Percentiles rank a stretch among this genome's conserved stretches.
Conservation (phyloP, 2,797 vertebrate genomes). For the Amphiprion clarkii region DNA sequence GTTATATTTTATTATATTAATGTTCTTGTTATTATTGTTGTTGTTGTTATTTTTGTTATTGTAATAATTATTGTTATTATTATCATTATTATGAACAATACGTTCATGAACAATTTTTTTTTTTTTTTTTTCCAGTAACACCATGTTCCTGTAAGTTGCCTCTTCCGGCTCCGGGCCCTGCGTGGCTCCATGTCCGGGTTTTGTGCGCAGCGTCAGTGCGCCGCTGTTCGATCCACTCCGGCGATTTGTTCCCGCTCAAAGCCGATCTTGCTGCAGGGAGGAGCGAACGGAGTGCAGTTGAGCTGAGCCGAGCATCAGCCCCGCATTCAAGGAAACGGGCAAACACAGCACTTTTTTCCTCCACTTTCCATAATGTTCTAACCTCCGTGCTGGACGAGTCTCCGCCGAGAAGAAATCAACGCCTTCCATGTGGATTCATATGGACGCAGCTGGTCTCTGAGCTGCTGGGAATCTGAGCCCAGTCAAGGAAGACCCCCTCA, state of each 20-base stretch:
- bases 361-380: slow-evolving; percentile 55
- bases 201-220: slow-evolving; percentile 30
- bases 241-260: slow-evolving; percentile 72
- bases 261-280: slow-evolving; percentile 88
- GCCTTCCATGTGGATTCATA: slow-evolving; percentile 24
- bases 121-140: too few relatives aligned
- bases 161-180: background rate
- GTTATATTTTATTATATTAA: too few relatives aligned
- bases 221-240: slow-evolving; percentile 70
- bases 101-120: too few relatives aligned
- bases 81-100: too few relatives aligned
- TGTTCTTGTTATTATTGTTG: too few relatives aligned
- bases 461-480: slow-evolving; percentile 50
- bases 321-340: slow-evolving; percentile 84
- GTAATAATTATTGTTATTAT: too few relatives aligned
- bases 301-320: slow-evolving; percentile 83
- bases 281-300: slow-evolving; percentile 81
- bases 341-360: slow-evolving; percentile 78
- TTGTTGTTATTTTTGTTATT: too few relatives aligned
- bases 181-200: slow-evolving; percentile 31
- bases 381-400: slow-evolving; percentile 4
- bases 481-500: slow-evolving; percentile 73
- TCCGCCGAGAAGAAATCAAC: slow-evolving; percentile 14
- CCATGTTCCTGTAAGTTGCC: too few relatives aligned
- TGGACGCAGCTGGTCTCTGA: slow-evolving; percentile 49